Percentiles rank a stretch among this genome's conserved stretches.
Conservation (phyloP, 2,888 invertebrate genomes). For the Pollenia labialis region DNA sequence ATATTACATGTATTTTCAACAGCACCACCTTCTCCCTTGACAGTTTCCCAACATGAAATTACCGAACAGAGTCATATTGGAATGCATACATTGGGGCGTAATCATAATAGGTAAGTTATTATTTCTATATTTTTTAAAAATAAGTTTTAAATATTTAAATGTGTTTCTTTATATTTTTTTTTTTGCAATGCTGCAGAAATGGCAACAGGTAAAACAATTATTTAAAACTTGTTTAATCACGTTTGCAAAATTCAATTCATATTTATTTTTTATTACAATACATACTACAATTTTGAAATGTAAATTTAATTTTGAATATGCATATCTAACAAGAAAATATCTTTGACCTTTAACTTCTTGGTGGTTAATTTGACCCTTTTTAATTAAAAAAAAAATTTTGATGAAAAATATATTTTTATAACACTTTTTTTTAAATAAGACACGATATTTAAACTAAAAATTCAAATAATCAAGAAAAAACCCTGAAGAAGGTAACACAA, state of each 20-base stretch:
- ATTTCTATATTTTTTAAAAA: background rate
- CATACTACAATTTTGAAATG: too few species aligned
- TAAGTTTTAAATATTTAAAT: background rate
- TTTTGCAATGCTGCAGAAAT: slow-evolving; percentile 77
- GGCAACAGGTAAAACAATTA: slow-evolving; percentile 79
- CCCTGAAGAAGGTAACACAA: too few species aligned
- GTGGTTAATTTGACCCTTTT: too few species aligned
- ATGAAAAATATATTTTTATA: too few species aligned
- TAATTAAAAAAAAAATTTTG: too few species aligned
- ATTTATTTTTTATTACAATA: too few species aligned
- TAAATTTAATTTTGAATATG: too few species aligned
- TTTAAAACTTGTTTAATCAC: slow-evolving; percentile 4
- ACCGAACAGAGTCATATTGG: slow-evolving; percentile 85
- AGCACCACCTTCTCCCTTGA: slow-evolving; percentile 94
- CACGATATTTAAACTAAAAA: too few species aligned
- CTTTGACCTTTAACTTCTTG: too few species aligned
- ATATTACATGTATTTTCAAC: slow-evolving; percentile 65
- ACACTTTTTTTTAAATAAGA: too few species aligned
- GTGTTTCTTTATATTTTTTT: slow-evolving; percentile 38
- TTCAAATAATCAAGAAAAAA: too few species aligned
- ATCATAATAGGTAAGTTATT: slow-evolving; percentile 82
- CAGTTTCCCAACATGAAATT: slow-evolving; percentile 87
- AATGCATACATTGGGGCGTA: slow-evolving; percentile 85
- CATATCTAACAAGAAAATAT: too few species aligned
- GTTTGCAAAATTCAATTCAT: background rate